Percentiles rank a stretch among this genome's conserved stretches.
Evolutionary conservation across 1,140 invertebrate genomes (phyloP).

Genomic region (Oscheius sp.): DNA sequence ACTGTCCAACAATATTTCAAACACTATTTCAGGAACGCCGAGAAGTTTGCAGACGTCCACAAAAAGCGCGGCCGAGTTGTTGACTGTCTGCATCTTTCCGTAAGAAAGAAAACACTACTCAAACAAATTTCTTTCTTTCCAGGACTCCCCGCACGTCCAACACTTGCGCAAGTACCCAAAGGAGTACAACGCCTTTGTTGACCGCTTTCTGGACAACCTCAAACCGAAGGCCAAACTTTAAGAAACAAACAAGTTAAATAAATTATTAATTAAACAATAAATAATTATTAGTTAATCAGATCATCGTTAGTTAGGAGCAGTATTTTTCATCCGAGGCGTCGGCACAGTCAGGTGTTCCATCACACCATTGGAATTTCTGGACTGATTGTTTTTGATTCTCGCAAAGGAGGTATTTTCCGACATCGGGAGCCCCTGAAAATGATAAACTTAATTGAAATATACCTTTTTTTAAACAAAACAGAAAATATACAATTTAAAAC

Average conservation of each 20-base stretch:
- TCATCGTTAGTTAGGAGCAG: slow-evolving; percentile 26
- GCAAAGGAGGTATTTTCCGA: slow-evolving; percentile 36
- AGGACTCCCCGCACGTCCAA: neutral
- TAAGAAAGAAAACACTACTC: too few relatives aligned
- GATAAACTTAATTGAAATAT: neutral
- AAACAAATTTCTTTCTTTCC: neutral
- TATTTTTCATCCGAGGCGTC: slow-evolving; percentile 45
- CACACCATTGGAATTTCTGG: slow-evolving; percentile 35
- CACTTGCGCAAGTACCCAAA: neutral
- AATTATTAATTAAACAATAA: neutral
- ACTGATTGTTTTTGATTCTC: slow-evolving; percentile 46
- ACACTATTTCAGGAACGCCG: neutral
- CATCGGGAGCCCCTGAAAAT: slow-evolving; percentile 5
- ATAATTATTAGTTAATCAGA: neutral
- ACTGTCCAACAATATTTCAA: too few relatives aligned
- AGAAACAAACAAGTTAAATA: neutral
- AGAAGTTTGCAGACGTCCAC: neutral
- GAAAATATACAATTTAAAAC: slow-evolving; percentile 2
- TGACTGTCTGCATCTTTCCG: neutral
- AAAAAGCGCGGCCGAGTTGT: neutral
- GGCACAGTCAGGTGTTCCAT: slow-evolving; percentile 36
- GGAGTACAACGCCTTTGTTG: neutral
- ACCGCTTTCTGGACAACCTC: neutral
- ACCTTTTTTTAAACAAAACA: neutral
- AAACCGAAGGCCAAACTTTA: neutral